These are phyloP conservation scores for Hyla sarda DNA, from an alignment of 2,113 vertebrate species.

Conservation along the genomic window DNA sequence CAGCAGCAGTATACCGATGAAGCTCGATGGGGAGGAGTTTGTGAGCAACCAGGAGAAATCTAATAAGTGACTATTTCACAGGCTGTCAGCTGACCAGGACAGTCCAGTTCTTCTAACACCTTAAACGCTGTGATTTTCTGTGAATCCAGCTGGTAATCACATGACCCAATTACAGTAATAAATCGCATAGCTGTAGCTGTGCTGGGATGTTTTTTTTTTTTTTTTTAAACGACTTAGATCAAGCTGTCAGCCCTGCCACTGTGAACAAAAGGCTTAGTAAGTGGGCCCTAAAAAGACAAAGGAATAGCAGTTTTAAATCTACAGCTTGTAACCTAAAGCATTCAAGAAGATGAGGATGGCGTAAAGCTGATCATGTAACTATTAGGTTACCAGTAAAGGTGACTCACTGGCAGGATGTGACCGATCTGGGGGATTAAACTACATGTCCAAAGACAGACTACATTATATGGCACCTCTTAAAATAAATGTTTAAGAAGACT, in stretches of 20 bases:
- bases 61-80: too few species aligned
- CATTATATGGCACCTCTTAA: conserved; percentile 72
- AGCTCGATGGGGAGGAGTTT: too few species aligned
- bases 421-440: conserved; percentile 63
- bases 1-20: too few species aligned
- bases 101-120: too few species aligned
- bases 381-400: conserved; percentile 82
- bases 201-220: too few species aligned
- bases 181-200: too few species aligned
- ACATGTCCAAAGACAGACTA: conserved; percentile 69
- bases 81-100: too few species aligned
- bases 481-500: conserved; percentile 74
- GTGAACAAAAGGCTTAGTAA: conserved; percentile 70
- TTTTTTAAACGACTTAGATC: too few species aligned
- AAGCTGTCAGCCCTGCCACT: conserved; percentile 68
- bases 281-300: conserved; percentile 73
- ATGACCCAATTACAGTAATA: too few species aligned
- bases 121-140: too few species aligned
- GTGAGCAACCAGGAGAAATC: too few species aligned
- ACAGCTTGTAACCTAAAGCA: conserved; percentile 70
- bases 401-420: conserved; percentile 76
- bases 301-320: conserved; percentile 65
- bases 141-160: too few species aligned
- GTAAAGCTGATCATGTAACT: conserved; percentile 52
- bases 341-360: conserved; percentile 66